These are phyloP conservation scores for Drosophila subsilvestris DNA, from an alignment of 2,888 invertebrate species.

Conservation along the genomic window DNA sequence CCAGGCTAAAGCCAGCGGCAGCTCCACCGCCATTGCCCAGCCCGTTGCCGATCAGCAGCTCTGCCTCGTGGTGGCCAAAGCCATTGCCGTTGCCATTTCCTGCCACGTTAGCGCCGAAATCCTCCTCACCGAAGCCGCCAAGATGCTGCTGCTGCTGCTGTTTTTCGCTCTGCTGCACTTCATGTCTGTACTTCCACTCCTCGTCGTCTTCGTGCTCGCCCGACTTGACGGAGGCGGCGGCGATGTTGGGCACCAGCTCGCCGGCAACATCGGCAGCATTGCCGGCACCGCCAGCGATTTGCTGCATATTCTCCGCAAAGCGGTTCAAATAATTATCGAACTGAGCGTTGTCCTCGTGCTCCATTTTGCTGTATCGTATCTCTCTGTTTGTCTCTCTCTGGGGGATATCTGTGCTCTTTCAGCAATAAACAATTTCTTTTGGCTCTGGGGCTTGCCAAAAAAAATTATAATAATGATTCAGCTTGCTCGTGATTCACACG, in stretches of 20 bases:
- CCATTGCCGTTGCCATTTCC: conserved; percentile 50
- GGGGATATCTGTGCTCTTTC: conserved; percentile 37
- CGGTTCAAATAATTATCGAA: conserved; percentile 77
- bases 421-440: conserved; percentile 50
- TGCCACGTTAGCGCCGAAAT: conserved; percentile 28
- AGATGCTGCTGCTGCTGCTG: conserved; percentile 65
- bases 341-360: conserved; percentile 81
- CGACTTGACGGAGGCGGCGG: conserved; percentile 57
- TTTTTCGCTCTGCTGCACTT: conserved; percentile 86
- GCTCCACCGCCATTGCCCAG: conserved; percentile 41
- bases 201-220: conserved; percentile 86
- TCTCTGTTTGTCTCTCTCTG: conserved; percentile 12
- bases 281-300: conserved; percentile 68
- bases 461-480: conserved; percentile 53
- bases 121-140: conserved; percentile 24
- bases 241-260: conserved; percentile 63
- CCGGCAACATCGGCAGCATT: conserved; percentile 54
- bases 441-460: conserved; percentile 36
- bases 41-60: conserved; percentile 62
- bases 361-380: conserved; percentile 64
- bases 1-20: conserved; percentile 36
- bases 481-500: conserved; percentile 70
- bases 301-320: conserved; percentile 78
- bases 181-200: conserved; percentile 94
- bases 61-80: conserved; percentile 48